Conservation (phyloP, 2,797 vertebrate species). For the Spinus olivaceus region DNA sequence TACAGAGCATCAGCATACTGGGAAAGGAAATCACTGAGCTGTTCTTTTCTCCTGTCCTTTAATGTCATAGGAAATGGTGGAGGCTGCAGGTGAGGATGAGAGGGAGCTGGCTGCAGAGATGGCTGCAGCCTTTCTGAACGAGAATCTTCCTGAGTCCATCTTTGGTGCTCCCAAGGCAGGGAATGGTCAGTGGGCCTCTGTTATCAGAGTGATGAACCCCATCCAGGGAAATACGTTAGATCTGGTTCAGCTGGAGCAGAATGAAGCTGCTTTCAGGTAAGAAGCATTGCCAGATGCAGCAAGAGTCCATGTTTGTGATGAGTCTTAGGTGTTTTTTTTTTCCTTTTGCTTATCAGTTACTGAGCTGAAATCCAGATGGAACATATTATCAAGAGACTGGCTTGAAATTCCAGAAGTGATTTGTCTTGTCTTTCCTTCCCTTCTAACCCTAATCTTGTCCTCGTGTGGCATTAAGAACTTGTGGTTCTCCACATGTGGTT, state of each 20-base stretch:
- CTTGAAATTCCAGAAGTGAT: neutral
- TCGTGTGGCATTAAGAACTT: neutral
- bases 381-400: neutral
- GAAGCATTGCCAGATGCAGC: neutral
- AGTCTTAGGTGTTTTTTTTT: neutral
- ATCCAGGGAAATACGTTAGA: conserved; percentile 94
- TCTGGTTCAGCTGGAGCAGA: conserved; percentile 95
- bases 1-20: neutral
- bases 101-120: conserved; percentile 96
- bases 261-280: conserved; percentile 98
- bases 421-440: neutral
- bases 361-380: neutral
- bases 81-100: conserved; percentile 96
- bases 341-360: neutral
- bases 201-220: conserved; percentile 93
- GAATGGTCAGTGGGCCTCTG: conserved; percentile 95
- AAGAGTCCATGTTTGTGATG: neutral
- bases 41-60: neutral
- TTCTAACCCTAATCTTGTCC: neutral
- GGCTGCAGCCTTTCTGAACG: conserved; percentile 96
- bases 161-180: conserved; percentile 97
- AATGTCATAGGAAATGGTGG: conserved; percentile 92
- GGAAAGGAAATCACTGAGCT: neutral
- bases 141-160: conserved; percentile 96
- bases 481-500: neutral